A percentile compares a stretch with the other conserved stretches of the same genome.
Evolutionary conservation across 2,113 vertebrate genomes (phyloP).

Genomic region (Lophochroa leadbeateri): DNA sequence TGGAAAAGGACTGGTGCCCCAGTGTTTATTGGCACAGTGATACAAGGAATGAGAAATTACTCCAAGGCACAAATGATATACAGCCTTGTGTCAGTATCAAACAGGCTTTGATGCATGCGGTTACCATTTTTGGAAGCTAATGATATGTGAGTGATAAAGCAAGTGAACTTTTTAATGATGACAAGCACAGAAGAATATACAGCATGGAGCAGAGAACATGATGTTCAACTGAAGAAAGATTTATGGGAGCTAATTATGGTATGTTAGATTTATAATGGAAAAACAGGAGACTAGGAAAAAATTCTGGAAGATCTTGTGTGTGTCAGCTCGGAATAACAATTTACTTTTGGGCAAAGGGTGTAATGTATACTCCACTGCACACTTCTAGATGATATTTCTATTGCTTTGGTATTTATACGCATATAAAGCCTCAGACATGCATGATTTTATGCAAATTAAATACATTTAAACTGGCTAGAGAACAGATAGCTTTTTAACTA

Average conservation of each 20-base stretch:
- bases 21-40: background rate
- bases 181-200: background rate
- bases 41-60: background rate
- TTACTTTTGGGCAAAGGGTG: background rate
- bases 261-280: background rate
- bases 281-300: background rate
- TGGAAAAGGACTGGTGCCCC: background rate
- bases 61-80: background rate
- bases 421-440: background rate
- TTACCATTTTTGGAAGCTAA: conserved; percentile 12
- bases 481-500: background rate
- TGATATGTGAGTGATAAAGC: background rate
- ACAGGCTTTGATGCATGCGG: background rate
- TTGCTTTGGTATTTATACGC: background rate
- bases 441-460: background rate
- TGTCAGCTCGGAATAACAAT: background rate
- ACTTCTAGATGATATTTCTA: background rate
- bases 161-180: conserved; percentile 35
- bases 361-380: background rate
- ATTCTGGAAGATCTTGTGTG: background rate
- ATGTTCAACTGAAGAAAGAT: background rate
- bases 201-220: background rate
- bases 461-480: background rate
- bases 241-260: background rate
- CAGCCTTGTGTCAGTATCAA: background rate